Base-by-base conservation (phyloP, 2,888 invertebrate species). In the Alitta virens region DNA sequence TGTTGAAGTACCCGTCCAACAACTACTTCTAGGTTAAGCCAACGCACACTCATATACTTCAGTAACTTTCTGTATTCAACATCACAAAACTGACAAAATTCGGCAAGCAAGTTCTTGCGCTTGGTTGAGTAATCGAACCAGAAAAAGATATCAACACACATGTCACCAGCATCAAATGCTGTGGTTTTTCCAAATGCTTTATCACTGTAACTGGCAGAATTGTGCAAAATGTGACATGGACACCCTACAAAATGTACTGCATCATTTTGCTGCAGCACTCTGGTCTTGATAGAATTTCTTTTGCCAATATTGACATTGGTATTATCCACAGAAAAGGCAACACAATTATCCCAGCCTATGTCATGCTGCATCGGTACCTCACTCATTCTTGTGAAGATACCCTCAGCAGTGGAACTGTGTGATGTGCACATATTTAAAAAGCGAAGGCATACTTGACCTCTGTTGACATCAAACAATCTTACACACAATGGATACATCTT, bases 401-500 rank as follows among this genome's bases (percentile, higher is more conserved):
- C 33, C 12, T 33, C 12, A 7, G 33, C 33, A 33, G 33, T 33
- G 33, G 33, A 33, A 33, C 5, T 33, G 12, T 33, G 5, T 33
- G 33, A 33, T 12, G 33, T 33, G 33, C 33, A 33, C 33, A 33
- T 33, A 33, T 33, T 12, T 33, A 33, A 33, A 12, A 33, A 33
- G 33, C 33, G 33, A 5, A 33, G 33, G 12, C 33, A 33, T 7
- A 33, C 33, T 33, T 33, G 7, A 7, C 33, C 33, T 33, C 50
- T 49, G 50, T 62, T 62, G 12, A 64, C 60, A 53, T 62, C 64
- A 57, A 51, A 62, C 16, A 64, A 46, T 52, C 61, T 61, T 2
- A 64, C 64, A 53, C 63, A 63, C 1, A 62, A 18, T n/a, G 61
- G 58, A 50, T 64, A 63, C 61, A 62, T 64, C 46, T 57, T 64